A percentile compares a stretch with the other conserved stretches of the same genome.
Conservation (phyloP, 2,113 vertebrate species). For the Dryoscopus gambensis region DNA sequence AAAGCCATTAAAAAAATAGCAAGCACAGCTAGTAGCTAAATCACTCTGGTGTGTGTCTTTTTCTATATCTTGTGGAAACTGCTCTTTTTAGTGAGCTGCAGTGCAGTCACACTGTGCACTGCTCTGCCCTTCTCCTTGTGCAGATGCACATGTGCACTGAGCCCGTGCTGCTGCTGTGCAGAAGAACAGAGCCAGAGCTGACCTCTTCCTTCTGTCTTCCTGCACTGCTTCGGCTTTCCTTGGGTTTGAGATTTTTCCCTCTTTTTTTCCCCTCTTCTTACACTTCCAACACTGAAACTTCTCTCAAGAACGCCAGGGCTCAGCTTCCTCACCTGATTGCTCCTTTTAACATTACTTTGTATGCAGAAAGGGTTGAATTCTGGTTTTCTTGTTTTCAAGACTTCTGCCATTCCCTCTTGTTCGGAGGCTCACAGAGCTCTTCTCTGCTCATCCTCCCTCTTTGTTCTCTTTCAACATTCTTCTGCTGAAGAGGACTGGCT, state of each 20-base stretch:
- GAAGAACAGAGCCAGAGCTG: not conserved
- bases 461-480: not conserved
- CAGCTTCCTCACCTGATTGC: not conserved
- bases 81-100: not conserved
- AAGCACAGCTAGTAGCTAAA: not conserved
- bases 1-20: not conserved
- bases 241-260: not conserved
- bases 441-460: not conserved
- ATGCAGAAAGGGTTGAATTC: not conserved
- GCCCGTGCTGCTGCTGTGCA: rapidly evolving
- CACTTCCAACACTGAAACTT: not conserved
- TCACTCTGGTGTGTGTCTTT: not conserved
- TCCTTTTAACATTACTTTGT: not conserved
- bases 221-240: not conserved
- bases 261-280: not conserved
- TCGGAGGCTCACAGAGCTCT: not conserved
- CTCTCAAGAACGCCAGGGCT: not conserved
- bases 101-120: not conserved
- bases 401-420: not conserved
- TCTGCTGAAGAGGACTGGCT: not conserved
- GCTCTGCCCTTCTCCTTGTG: not conserved
- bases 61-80: not conserved
- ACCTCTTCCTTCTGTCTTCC: not conserved
- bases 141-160: rapidly evolving
- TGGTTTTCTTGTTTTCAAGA: not conserved